A percentile compares a stretch with the other conserved stretches of the same genome.
Conservation (phyloP, 2,888 invertebrate genomes). For the Caenorhabditis macrosperma region DNA sequence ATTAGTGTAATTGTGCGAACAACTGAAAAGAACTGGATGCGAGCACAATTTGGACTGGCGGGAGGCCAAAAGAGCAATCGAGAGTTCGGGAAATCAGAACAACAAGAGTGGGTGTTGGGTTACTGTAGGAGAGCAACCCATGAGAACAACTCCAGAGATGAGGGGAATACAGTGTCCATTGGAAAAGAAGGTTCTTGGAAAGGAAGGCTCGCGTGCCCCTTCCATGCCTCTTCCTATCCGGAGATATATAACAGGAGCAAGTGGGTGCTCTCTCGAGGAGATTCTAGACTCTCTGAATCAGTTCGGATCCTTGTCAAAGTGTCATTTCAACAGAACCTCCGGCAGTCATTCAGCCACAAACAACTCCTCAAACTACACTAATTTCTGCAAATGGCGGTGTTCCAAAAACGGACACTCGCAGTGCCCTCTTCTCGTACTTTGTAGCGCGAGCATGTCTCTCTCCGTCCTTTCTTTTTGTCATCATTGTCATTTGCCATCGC, state of each 20-base stretch:
- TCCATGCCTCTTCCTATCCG: too few relatives aligned
- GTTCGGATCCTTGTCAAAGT: too few relatives aligned
- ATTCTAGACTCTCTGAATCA: too few relatives aligned
- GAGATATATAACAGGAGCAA: too few relatives aligned
- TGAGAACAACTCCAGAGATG: too few relatives aligned
- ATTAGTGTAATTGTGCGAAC: slow-evolving; percentile 20
- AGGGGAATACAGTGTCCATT: too few relatives aligned
- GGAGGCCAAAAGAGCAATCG: slow-evolving; percentile 23
- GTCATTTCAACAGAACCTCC: too few relatives aligned
- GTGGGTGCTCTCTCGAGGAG: too few relatives aligned
- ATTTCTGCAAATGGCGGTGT: too few relatives aligned
- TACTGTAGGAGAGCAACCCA: not conserved
- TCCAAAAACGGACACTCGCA: not conserved
- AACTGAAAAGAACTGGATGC: slow-evolving; percentile 4
- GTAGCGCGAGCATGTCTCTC: not conserved
- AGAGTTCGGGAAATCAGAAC: not conserved
- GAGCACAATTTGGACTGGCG: not conserved
- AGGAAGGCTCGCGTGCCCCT: too few relatives aligned
- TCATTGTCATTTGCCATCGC: slow-evolving; percentile 16
- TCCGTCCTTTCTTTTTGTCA: slow-evolving; percentile 1
- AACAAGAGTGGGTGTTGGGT: slow-evolving; percentile 4
- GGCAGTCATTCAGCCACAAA: too few relatives aligned
- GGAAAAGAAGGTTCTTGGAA: not conserved
- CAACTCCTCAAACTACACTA: too few relatives aligned
- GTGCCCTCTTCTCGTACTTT: slow-evolving; percentile 9